These are phyloP conservation scores for Syrista parreyssii DNA, from an alignment of 2,888 invertebrate genomes.

Conservation along the genomic window DNA sequence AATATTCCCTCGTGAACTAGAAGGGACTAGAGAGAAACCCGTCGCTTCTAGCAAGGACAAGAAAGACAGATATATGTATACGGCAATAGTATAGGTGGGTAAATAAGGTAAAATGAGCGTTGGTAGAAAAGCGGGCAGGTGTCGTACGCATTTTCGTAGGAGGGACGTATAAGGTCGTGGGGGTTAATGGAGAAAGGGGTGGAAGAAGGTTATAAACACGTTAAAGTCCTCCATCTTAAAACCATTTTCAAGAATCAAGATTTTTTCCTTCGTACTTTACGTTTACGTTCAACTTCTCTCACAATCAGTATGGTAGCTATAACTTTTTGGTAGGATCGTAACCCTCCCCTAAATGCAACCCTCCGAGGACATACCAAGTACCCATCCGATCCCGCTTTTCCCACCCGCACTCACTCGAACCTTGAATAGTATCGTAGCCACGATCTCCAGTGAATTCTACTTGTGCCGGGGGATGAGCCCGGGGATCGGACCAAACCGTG, in stretches of 20 bases:
- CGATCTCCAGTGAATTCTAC: conserved; percentile 26
- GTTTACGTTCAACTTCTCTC: not conserved
- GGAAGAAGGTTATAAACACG: not conserved
- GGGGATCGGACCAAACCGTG: conserved; percentile 30
- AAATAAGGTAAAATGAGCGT: not conserved
- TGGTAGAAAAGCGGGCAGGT: conserved; percentile 1
- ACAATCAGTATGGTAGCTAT: not conserved
- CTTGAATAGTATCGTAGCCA: conserved; percentile 29
- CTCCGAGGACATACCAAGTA: not conserved
- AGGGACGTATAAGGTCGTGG: not conserved
- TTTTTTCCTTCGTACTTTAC: not conserved
- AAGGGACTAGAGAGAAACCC: not conserved
- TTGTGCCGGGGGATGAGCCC: not conserved
- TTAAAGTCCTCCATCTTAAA: not conserved
- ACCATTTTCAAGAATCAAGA: not conserved
- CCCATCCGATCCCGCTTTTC: not conserved
- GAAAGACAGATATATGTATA: not conserved
- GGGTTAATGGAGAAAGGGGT: not conserved
- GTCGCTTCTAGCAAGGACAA: not conserved
- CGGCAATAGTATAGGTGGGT: not conserved
- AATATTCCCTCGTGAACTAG: not conserved
- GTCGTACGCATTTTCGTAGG: not conserved
- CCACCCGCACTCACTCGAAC: not conserved
- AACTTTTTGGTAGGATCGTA: not conserved
- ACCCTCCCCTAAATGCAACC: not conserved